Base-by-base conservation (phyloP, 1,140 invertebrate species). In the Macrobrachium nipponense region DNA sequence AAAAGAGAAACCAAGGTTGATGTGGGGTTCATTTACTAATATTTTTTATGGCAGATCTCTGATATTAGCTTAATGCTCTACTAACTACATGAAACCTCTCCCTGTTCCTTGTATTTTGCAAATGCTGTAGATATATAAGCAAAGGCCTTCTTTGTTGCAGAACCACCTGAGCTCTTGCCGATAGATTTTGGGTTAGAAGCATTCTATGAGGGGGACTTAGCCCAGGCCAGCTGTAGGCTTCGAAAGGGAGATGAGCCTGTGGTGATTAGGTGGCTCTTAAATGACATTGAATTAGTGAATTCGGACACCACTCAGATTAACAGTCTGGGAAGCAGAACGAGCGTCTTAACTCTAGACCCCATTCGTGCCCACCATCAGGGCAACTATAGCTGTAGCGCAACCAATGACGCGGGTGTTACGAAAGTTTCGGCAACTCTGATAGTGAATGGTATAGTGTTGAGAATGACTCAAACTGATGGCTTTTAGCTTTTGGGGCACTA, bases 171-270 rank as follows among this genome's bases (percentile, higher is more conserved):
- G 61, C 62, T 89, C 62, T 80, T 89, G 51, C 87, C 83, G 11
- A 87, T 88, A 62, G 77, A 80, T 23, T 89, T 90, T 87, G 88
- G 89, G 36, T 66, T 82, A 23, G 70, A 75, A 51, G 80, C 88
- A 36, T 88, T 90, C 80, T 87, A 91, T 87, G 90, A 91, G 87
- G 93, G 93, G 6, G 92, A 93, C 86, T 91, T 93, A 79, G 92
- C 92, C 64, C 93, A 93, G 89, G 91, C 95, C 64, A 94, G 94
- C 20, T 98, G 97, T 91, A 94, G 95, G 17, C 94, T 98, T 12
- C 94, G 94, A 88, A 96, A 96, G 91, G 96, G 96, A 44, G 96
- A 97, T 90, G 92, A 94, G 83, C 96, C 96, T 2, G 92, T 97
- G 80, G 94, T 94, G 81, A 95, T 97, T 88, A 92, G 92, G 64